Conservation (phyloP, 1,140 invertebrate genomes). For the Lordiphosa clarofinis region DNA sequence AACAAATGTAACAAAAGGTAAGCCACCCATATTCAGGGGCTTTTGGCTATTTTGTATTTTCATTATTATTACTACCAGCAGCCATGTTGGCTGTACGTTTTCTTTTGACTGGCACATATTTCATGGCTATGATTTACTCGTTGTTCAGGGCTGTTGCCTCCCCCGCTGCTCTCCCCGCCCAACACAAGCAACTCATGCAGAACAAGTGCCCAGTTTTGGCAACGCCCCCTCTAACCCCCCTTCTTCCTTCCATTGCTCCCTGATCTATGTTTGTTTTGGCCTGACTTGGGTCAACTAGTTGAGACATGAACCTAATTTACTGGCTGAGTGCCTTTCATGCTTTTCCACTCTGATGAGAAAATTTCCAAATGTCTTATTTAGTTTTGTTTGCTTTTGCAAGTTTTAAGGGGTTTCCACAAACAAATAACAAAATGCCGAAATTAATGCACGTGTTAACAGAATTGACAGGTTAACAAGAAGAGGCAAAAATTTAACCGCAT, state of each 20-base stretch:
- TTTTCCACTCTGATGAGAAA: constrained; percentile 23
- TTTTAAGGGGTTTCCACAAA: constrained; percentile 1
- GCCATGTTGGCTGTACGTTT: constrained; percentile 20
- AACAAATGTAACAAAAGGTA: constrained; percentile 61
- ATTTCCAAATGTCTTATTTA: constrained; percentile 68
- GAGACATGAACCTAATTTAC: constrained; percentile 77
- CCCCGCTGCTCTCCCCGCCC: too few relatives aligned
- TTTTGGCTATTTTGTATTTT: constrained; percentile 61
- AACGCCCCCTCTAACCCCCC: constrained; percentile 24
- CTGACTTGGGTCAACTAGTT: constrained; percentile 70
- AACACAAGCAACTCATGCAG: constrained; percentile 57
- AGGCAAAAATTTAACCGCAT: too few relatives aligned
- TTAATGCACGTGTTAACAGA: constrained; percentile 40
- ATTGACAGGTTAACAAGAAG: constrained; percentile 17
- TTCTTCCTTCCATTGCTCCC: constrained; percentile 7
- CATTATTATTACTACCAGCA: constrained; percentile 61
- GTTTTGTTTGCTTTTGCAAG: constrained; percentile 39
- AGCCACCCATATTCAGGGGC: constrained; percentile 30
- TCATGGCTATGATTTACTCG: constrained; percentile 75
- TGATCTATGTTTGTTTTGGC: constrained; percentile 64
- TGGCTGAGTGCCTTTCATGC: constrained; percentile 72
- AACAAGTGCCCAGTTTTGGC: constrained; percentile 68
- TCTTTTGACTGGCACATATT: constrained; percentile 62
- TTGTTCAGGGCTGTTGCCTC: constrained; percentile 70
- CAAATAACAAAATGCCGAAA: constrained; percentile 15